Conservation (phyloP, 2,888 invertebrate species). For the Euphydryas editha region DNA sequence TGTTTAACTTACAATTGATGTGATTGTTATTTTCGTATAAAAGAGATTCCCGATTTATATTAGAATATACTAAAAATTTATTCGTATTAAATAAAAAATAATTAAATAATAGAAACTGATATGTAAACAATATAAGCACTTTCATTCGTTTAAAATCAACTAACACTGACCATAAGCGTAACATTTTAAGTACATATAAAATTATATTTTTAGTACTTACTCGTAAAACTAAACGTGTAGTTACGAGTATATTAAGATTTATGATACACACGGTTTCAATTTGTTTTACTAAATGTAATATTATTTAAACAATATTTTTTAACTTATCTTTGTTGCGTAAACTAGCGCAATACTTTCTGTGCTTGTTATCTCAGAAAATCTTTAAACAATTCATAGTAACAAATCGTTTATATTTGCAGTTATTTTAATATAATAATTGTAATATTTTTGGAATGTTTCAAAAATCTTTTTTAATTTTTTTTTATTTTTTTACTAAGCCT, state of each 20-base stretch:
- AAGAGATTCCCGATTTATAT: no score
- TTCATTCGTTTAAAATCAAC: not conserved
- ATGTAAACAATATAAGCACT: not conserved
- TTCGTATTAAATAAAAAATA: no score
- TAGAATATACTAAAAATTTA: no score
- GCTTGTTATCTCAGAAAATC: not conserved
- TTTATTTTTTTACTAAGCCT: no score
- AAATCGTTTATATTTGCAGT: no score
- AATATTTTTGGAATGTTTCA: no score
- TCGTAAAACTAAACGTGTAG: conserved; percentile 21
- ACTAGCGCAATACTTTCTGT: not conserved
- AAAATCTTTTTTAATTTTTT: no score
- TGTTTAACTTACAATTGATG: no score
- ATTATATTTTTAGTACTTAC: conserved; percentile 18
- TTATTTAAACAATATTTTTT: conserved; percentile 9
- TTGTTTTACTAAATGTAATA: conserved; percentile 16
- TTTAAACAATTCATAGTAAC: not conserved
- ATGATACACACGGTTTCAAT: conserved; percentile 16
- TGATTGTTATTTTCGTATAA: no score
- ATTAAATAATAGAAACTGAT: no score
- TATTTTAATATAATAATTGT: no score
- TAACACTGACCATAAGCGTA: not conserved
- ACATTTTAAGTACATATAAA: conserved; percentile 16
- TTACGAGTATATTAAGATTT: conserved; percentile 22
- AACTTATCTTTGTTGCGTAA: conserved; percentile 16